Evolutionary conservation across 1,140 invertebrate species (phyloP).

Genomic region (Solenopsis fugax): DNA sequence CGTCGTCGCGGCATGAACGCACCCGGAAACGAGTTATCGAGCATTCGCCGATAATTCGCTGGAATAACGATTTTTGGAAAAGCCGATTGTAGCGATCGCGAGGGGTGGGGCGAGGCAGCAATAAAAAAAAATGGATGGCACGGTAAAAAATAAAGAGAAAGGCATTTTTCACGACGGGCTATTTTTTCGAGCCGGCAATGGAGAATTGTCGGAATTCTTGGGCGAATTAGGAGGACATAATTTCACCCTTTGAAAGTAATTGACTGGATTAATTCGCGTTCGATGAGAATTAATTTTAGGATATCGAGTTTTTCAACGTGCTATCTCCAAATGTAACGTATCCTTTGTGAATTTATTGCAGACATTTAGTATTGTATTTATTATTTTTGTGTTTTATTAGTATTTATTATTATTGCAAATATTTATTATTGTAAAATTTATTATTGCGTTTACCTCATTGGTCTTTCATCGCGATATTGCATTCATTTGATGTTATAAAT

Average conservation of each 20-base stretch:
- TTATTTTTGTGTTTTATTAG: too few relatives aligned
- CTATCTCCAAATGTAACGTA: not conserved
- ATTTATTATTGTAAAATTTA: not conserved
- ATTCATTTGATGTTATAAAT: not conserved
- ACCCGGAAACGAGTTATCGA: constrained; percentile 33
- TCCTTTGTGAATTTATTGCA: not conserved
- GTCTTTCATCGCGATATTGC: not conserved
- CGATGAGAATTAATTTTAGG: constrained; percentile 7
- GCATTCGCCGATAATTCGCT: constrained; percentile 18
- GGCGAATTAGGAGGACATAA: not conserved
- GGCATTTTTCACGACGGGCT: not conserved
- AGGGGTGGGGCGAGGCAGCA: not conserved
- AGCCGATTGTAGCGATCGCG: not conserved
- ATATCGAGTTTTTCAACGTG: not conserved
- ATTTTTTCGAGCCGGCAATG: not conserved
- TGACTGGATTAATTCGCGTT: not conserved
- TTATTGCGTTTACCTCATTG: not conserved
- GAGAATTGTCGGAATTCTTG: not conserved
- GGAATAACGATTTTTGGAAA: constrained; percentile 39
- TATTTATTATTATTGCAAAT: too few relatives aligned
- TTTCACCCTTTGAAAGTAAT: constrained; percentile 5
- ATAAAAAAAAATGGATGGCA: not conserved
- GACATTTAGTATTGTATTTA: too few relatives aligned
- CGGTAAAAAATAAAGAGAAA: not conserved
- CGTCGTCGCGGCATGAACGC: constrained; percentile 11